A percentile compares a stretch with the other conserved stretches of the same genome.
Evolutionary conservation across 2,888 invertebrate genomes (phyloP).

Genomic region (Sphaeridia pumilis): DNA sequence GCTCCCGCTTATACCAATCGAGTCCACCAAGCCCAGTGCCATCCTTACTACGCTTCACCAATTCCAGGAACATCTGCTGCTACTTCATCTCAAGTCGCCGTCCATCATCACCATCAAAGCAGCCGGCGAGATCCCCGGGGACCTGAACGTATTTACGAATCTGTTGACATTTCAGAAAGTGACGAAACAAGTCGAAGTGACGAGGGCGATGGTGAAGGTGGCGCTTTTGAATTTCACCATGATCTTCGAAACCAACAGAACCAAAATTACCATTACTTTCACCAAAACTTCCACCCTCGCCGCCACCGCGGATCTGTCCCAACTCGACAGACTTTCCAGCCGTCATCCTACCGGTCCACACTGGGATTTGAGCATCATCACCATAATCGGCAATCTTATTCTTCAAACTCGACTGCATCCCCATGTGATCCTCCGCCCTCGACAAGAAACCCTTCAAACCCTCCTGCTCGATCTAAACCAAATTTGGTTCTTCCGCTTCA

Average conservation of each 20-base stretch:
- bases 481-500: not conserved
- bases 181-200: conserved; percentile 17
- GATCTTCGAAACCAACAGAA: not conserved
- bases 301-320: conserved; percentile 4
- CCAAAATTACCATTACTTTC: not conserved
- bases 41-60: not conserved
- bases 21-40: too few relatives aligned
- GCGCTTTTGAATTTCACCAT: conserved; percentile 16
- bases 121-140: not conserved
- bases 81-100: not conserved
- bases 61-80: not conserved
- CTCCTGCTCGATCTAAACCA: not conserved
- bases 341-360: too few relatives aligned
- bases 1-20: too few relatives aligned
- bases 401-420: not conserved
- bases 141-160: conserved; percentile 33
- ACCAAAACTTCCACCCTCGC: not conserved
- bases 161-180: conserved; percentile 30
- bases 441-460: not conserved
- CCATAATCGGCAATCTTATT: not conserved
- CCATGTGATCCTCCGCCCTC: not conserved
- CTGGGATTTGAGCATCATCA: too few relatives aligned
- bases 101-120: not conserved
- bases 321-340: not conserved
- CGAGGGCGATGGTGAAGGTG: conserved; percentile 25